Evolutionary conservation across 2,888 invertebrate species (phyloP), one percentile per base, ranked within the genome.

Genomic region (Ornithoptera alexandrae): DNA sequence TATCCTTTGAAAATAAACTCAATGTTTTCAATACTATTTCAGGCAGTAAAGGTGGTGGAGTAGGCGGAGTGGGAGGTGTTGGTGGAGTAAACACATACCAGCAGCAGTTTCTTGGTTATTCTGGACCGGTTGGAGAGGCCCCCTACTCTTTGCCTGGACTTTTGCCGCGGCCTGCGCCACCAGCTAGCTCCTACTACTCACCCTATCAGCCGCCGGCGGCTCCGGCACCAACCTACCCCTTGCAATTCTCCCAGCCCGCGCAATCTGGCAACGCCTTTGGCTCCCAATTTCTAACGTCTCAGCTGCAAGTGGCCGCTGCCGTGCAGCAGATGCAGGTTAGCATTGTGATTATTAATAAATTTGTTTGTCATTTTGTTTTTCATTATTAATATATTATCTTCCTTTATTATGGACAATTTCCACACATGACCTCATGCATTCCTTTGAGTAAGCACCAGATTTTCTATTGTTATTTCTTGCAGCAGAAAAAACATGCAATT

Each of bases 191-290:
- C 2, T 92, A 92, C 86, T 93, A 93, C 84, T 88, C 93, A 74
- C 90, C 90, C 68, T 92, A 92, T 82, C 92, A 91, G 82, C 89
- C 87, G 74, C 85, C 88, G 22, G 74, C 85, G 30, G 94, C 94
- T 67, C 94, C 94, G 30, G 94, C 94, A 70, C 93, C 94, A 72
- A 94, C 94, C 10, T 94, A 94, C 77, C 94, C 94, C 72, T 88
- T 93, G 75, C 95, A 95, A 83, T 95, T 93, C 84, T 94, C 94
- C 70, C 94, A 94, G 78, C 94, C 93, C 1, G 93, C 94, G 72
- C 88, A 94, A 78, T 93, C 93, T 17, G 70, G 70, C 30, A 89
- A 87, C 72, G 92, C 93, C 15, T 92, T 90, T 78, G 83, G 86
- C 74, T 90, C 91, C 68, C 92, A 91, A 81, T 91, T 89, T 80